Evolutionary conservation across 2,797 vertebrate species (phyloP).

Genomic region (Furcifer pardalis): DNA sequence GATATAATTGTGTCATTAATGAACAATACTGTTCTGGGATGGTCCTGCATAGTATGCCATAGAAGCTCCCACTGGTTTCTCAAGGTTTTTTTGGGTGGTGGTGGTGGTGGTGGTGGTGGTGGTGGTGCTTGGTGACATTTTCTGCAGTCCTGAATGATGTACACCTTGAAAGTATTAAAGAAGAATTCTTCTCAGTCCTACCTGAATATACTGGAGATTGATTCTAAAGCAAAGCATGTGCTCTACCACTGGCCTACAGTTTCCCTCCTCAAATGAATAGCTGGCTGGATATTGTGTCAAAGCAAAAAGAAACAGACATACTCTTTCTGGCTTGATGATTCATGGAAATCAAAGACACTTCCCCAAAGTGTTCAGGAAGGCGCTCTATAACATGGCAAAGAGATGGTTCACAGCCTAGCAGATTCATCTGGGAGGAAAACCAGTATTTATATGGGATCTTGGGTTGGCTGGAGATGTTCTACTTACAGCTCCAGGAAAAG

Average conservation of each 20-base stretch:
- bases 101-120: too few relatives aligned
- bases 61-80: not conserved
- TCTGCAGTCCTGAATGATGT: not conserved
- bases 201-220: not conserved
- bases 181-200: not conserved
- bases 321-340: not conserved
- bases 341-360: not conserved
- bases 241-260: not conserved
- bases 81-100: too few relatives aligned
- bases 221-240: not conserved
- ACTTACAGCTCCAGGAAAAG: slow-evolving; percentile 99
- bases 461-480: not conserved
- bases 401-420: not conserved
- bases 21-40: not conserved
- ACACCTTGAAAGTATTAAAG: not conserved
- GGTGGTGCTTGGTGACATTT: too few relatives aligned
- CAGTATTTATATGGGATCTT: not conserved
- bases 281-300: not conserved
- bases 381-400: not conserved
- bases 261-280: not conserved
- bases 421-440: not conserved
- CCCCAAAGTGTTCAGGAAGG: not conserved
- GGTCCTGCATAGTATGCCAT: not conserved
- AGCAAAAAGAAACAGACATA: not conserved
- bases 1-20: too few relatives aligned